Percentiles rank a stretch among this genome's conserved stretches.
Conservation (phyloP, 2,888 invertebrate species). For the Apodemia zela region DNA sequence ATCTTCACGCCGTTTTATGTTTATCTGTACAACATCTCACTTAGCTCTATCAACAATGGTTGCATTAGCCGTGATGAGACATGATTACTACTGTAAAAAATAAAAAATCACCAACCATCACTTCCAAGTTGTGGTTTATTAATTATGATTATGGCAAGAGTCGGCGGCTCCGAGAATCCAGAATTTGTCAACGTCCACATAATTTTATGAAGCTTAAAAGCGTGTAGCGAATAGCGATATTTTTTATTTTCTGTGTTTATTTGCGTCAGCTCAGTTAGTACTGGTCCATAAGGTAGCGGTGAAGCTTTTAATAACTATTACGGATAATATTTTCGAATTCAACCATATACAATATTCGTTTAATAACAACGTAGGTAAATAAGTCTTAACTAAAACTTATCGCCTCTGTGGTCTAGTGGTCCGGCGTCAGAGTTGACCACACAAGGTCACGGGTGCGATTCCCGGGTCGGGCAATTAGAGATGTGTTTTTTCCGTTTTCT, state of each 20-base stretch:
- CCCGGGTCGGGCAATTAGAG: too few species aligned
- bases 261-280: background rate
- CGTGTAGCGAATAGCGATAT: background rate
- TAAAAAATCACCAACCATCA: slow-evolving; percentile 5
- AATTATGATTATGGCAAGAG: slow-evolving; percentile 4
- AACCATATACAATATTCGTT: too few species aligned
- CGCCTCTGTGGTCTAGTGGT: too few species aligned
- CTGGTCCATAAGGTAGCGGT: too few species aligned
- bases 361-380: too few species aligned
- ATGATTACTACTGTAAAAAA: slow-evolving; percentile 14
- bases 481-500: too few species aligned
- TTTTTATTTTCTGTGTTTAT: background rate
- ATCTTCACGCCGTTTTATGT: background rate
- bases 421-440: too few species aligned
- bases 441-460: too few species aligned
- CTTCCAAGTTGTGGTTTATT: slow-evolving; percentile 14
- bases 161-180: background rate
- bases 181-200: slow-evolving; percentile 10
- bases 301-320: too few species aligned
- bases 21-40: slow-evolving; percentile 8
- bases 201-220: background rate
- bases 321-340: too few species aligned
- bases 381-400: too few species aligned
- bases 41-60: slow-evolving; percentile 2
- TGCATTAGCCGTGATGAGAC: slow-evolving; percentile 9